Evolutionary conservation across 2,797 vertebrate species (phyloP).

Genomic region (Anguilla obscura): DNA sequence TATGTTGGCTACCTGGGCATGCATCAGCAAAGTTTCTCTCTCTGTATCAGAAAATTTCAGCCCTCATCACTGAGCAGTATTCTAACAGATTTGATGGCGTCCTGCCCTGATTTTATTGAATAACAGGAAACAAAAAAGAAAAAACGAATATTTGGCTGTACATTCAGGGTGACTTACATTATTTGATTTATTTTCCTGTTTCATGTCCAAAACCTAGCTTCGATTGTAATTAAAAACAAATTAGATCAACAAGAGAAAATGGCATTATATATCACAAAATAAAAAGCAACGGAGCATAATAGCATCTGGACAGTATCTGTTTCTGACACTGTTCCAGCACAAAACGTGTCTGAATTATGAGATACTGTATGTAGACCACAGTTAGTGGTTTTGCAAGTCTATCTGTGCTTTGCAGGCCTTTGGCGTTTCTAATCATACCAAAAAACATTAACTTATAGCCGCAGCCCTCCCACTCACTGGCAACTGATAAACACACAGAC

Average conservation of each 20-base stretch:
- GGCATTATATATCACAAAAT: background rate
- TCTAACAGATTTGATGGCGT: background rate
- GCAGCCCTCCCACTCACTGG: background rate
- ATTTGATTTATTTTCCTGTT: background rate
- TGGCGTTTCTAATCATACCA: background rate
- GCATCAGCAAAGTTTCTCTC: background rate
- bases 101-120: background rate
- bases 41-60: background rate
- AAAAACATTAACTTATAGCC: background rate
- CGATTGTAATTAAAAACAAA: background rate
- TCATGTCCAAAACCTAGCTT: background rate
- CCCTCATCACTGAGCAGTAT: too few relatives aligned
- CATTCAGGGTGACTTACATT: background rate
- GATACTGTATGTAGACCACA: background rate
- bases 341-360: background rate
- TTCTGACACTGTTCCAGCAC: background rate
- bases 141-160: background rate
- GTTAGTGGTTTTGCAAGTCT: background rate
- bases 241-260: background rate
- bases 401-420: background rate
- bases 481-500: background rate
- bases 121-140: constrained; percentile 7
- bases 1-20: background rate
- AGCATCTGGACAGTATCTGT: background rate
- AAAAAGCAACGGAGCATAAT: background rate